Evolutionary conservation across 2,797 vertebrate species (phyloP).

Genomic region (Petrocephalus schoutedeni): DNA sequence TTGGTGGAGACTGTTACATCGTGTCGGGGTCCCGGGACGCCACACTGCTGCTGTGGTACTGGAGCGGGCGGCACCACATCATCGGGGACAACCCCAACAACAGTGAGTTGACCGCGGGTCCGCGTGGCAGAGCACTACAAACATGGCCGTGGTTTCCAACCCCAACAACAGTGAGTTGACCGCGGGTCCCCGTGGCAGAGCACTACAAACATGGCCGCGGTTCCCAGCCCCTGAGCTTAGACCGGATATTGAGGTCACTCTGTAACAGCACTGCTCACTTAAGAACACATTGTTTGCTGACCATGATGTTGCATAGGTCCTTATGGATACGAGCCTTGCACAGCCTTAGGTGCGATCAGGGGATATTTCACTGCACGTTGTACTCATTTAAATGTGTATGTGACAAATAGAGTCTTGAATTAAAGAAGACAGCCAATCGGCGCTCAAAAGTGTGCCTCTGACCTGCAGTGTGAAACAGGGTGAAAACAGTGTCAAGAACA

Average conservation of each 20-base stretch:
- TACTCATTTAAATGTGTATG: too few species aligned
- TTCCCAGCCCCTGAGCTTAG: background rate
- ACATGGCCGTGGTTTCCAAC: background rate
- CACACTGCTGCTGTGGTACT: slow-evolving; percentile 94
- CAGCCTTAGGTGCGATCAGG: too few species aligned
- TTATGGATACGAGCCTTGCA: background rate
- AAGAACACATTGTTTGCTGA: background rate
- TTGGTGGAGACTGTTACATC: slow-evolving; percentile 92
- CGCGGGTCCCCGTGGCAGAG: too few species aligned
- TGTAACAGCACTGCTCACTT: background rate
- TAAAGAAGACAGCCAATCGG: background rate
- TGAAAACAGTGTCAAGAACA: background rate
- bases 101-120: slow-evolving; percentile 11
- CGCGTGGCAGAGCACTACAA: too few species aligned
- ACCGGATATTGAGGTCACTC: background rate
- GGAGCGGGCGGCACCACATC: slow-evolving; percentile 87
- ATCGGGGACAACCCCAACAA: slow-evolving; percentile 76
- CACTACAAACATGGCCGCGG: background rate
- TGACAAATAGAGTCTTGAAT: too few species aligned
- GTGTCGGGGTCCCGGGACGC: slow-evolving; percentile 92
- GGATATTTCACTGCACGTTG: too few species aligned
- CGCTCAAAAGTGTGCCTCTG: background rate
- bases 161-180: slow-evolving; percentile 25
- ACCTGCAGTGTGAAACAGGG: background rate
- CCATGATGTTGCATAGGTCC: background rate